phyloP scores from a whole-genome alignment of 2,797 vertebrate genomes.

The Phalanger gymnotis region DNA sequence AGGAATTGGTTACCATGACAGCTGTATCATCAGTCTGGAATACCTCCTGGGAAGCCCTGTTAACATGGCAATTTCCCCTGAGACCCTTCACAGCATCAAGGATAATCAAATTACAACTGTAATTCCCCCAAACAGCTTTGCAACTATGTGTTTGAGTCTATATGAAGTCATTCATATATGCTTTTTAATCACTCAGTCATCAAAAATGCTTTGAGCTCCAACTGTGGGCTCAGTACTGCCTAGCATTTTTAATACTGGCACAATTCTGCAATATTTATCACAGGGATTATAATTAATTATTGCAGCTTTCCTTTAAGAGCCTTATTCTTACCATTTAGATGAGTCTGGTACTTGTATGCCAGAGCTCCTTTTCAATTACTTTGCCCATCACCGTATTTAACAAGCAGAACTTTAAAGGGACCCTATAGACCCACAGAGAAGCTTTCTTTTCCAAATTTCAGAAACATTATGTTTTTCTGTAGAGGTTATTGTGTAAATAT shows the following conservation, averaged over 20 bases:
- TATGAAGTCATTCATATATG: neutral
- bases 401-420: neutral
- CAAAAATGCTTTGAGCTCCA: neutral
- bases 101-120: neutral
- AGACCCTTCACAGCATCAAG: conserved; percentile 4
- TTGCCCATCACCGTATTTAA: neutral
- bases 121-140: neutral
- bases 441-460: neutral
- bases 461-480: neutral
- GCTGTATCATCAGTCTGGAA: neutral
- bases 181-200: neutral
- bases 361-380: conserved; percentile 3
- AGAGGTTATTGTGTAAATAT: neutral
- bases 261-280: neutral
- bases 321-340: neutral
- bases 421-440: neutral
- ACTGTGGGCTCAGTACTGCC: neutral
- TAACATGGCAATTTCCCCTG: conserved; percentile 1
- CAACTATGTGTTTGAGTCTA: neutral
- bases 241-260: neutral
- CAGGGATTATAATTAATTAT: neutral
- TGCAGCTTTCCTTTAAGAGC: neutral
- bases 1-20: neutral
- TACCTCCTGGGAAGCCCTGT: neutral
- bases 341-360: neutral